phyloP scores from a whole-genome alignment of 1,140 invertebrate species.

The Rhizoglyphus robini region DNA sequence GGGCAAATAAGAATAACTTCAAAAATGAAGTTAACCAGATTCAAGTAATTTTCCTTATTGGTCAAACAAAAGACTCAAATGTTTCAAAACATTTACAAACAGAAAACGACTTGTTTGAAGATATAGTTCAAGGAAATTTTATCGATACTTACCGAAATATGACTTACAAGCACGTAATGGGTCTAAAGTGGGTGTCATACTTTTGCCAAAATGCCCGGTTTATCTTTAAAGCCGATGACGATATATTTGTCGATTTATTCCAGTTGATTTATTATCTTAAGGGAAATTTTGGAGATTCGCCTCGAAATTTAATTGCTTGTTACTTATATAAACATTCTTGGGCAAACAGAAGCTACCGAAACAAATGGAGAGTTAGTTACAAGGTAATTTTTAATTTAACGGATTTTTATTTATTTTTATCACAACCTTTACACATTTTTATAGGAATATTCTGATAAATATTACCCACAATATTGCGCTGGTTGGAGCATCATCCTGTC shows the following conservation, averaged over 20 bases:
- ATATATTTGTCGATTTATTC: conserved; percentile 59
- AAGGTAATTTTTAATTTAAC: conserved; percentile 15
- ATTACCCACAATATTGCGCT: conserved; percentile 37
- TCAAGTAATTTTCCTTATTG: conserved; percentile 13
- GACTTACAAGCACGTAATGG: conserved; percentile 76
- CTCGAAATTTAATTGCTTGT: conserved; percentile 26
- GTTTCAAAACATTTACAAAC: conserved; percentile 21
- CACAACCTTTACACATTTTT: conserved; percentile 29
- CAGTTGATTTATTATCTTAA: conserved; percentile 48
- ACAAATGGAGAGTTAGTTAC: conserved; percentile 34
- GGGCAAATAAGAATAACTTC: conserved; percentile 29
- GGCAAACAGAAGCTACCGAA: conserved; percentile 29
- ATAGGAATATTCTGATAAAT: conserved; percentile 32
- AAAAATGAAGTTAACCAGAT: conserved; percentile 28
- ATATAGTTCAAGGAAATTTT: conserved; percentile 47
- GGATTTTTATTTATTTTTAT: not conserved
- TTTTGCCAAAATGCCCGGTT: conserved; percentile 52
- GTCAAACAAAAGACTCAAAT: not conserved
- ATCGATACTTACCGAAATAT: conserved; percentile 64
- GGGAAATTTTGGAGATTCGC: conserved; percentile 20
- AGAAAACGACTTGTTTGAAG: conserved; percentile 30
- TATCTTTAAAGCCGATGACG: conserved; percentile 76
- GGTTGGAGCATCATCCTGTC: conserved; percentile 36
- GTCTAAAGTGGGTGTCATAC: conserved; percentile 54
- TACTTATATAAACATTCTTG: conserved; percentile 24